Evolutionary conservation across 2,797 vertebrate species (phyloP).

Genomic region (Chelmon rostratus): DNA sequence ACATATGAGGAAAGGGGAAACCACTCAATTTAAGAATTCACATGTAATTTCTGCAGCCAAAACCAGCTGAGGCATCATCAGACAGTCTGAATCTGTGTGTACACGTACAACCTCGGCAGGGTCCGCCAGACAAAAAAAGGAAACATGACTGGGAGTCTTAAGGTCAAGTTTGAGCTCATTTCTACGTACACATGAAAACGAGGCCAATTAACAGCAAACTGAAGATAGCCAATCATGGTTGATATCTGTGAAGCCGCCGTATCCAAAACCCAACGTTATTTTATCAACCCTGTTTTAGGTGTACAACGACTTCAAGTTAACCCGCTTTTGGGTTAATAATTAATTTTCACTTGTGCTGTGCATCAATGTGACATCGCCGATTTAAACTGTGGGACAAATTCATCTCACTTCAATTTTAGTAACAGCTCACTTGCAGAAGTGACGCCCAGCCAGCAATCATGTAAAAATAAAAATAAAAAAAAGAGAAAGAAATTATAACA

Average conservation of each 20-base stretch:
- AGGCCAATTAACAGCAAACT: not conserved
- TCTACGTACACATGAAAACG: too few species aligned
- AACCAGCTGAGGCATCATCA: not conserved
- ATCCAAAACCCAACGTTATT: not conserved
- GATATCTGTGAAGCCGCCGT: not conserved
- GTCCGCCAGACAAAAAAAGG: not conserved
- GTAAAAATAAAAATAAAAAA: not conserved
- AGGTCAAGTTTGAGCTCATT: not conserved
- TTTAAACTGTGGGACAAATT: conserved; percentile 10
- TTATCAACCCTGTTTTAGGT: not conserved
- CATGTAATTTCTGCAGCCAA: conserved; percentile 28
- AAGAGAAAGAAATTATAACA: not conserved
- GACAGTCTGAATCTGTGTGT: conserved; percentile 37
- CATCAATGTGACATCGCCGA: conserved; percentile 39
- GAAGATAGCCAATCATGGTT: not conserved
- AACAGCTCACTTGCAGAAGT: conserved; percentile 15
- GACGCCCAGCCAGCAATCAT: not conserved
- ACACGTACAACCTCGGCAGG: not conserved
- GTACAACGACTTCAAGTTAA: not conserved
- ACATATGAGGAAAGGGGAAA: not conserved
- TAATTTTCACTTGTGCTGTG: not conserved
- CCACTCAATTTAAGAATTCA: conserved; percentile 42
- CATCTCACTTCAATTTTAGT: not conserved
- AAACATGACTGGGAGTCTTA: not conserved
- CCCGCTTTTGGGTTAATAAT: conserved; percentile 15